Conservation (phyloP, 1,140 invertebrate species). For the Lethocerus indicus region DNA sequence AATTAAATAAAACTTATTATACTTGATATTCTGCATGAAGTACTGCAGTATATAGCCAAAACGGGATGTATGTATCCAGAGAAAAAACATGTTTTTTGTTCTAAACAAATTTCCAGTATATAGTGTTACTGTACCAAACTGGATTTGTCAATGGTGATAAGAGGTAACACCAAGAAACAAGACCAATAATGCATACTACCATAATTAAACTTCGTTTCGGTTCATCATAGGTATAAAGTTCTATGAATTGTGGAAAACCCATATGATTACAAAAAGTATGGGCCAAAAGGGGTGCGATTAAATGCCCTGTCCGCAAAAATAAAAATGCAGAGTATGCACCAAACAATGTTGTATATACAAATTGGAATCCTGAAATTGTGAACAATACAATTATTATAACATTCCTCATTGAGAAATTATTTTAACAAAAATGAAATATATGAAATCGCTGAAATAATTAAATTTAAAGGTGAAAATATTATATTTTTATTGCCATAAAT, state of each 20-base stretch:
- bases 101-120: constrained; percentile 13
- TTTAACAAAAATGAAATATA: constrained; percentile 11
- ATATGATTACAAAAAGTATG: constrained; percentile 94
- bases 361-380: constrained; percentile 64
- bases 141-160: constrained; percentile 65
- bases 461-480: too few species aligned
- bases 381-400: too few species aligned
- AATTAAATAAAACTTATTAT: too few species aligned
- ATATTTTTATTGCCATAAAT: too few species aligned
- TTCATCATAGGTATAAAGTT: constrained; percentile 48
- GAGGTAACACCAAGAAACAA: constrained; percentile 58
- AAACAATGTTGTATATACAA: constrained; percentile 80
- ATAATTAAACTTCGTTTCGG: constrained; percentile 41
- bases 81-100: too few species aligned
- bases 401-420: too few species aligned
- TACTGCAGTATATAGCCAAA: too few species aligned
- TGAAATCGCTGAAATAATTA: constrained; percentile 10
- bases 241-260: constrained; percentile 79
- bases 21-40: too few species aligned
- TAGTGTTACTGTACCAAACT: constrained; percentile 32
- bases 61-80: too few species aligned
- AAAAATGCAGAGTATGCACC: constrained; percentile 85
- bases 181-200: constrained; percentile 54
- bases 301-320: constrained; percentile 69
- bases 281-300: constrained; percentile 69